Conservation (phyloP, 2,888 invertebrate genomes). For the Byasa hedistus region DNA sequence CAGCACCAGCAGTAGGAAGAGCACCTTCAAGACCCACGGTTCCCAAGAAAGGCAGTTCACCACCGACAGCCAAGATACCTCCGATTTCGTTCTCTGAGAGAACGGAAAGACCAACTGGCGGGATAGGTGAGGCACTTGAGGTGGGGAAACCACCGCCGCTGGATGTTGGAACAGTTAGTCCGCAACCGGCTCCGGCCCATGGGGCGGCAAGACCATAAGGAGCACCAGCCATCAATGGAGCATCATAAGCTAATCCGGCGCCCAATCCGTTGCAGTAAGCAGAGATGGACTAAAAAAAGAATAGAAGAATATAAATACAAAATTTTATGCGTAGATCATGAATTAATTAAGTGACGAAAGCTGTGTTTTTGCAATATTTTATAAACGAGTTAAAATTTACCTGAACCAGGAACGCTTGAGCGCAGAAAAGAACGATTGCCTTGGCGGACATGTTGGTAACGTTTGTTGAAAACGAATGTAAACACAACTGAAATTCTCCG, state of each 20-base stretch:
- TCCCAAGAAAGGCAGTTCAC: slow-evolving; percentile 42
- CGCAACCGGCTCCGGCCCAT: slow-evolving; percentile 30
- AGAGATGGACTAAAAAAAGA: slow-evolving; percentile 24
- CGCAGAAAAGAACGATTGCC: slow-evolving; percentile 39
- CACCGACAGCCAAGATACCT: slow-evolving; percentile 39
- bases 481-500: background rate
- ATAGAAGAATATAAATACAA: slow-evolving; percentile 17
- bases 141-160: slow-evolving; percentile 38
- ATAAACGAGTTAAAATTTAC: slow-evolving; percentile 28
- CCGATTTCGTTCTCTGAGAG: slow-evolving; percentile 45
- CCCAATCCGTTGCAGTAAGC: slow-evolving; percentile 30
- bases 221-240: slow-evolving; percentile 27
- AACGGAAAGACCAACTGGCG: slow-evolving; percentile 40
- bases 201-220: slow-evolving; percentile 34
- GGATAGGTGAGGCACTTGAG: slow-evolving; percentile 42
- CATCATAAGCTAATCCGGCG: slow-evolving; percentile 26
- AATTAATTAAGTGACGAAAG: background rate
- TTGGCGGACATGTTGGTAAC: slow-evolving; percentile 39
- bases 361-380: no score
- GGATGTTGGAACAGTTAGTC: slow-evolving; percentile 24
- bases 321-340: background rate
- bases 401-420: slow-evolving; percentile 41
- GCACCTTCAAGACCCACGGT: slow-evolving; percentile 45
- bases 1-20: slow-evolving; percentile 45
- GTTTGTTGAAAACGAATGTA: slow-evolving; percentile 16